A percentile compares a stretch with the other conserved stretches of the same genome.
These are phyloP conservation scores for Caenorhabditis remanei DNA, from an alignment of 1,140 invertebrate species.

Conservation along the genomic window DNA sequence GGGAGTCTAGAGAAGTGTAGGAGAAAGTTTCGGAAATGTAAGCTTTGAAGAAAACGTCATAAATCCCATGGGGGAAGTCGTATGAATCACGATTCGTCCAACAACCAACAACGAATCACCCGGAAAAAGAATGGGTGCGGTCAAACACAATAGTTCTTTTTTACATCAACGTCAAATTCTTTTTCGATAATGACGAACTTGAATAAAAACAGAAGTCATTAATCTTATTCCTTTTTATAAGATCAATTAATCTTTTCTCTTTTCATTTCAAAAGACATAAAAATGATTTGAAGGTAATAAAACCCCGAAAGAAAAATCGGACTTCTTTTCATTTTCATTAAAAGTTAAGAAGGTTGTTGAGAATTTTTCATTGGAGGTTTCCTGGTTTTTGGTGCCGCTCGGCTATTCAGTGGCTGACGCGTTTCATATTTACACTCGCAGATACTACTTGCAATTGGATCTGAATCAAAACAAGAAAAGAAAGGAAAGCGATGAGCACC, in stretches of 20 bases:
- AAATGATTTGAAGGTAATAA: too few species aligned
- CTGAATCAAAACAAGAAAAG: not conserved
- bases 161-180: not conserved
- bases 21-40: not conserved
- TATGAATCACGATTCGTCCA: slow-evolving; percentile 30
- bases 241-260: not conserved
- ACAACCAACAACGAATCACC: slow-evolving; percentile 13
- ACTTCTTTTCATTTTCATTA: too few species aligned
- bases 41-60: not conserved
- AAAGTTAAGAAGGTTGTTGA: too few species aligned
- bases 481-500: too few species aligned
- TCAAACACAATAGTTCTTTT: slow-evolving; percentile 28
- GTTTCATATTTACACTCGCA: not conserved
- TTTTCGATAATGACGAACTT: not conserved
- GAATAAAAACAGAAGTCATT: not conserved
- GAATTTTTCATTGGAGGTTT: too few species aligned
- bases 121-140: slow-evolving; percentile 22
- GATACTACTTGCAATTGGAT: not conserved
- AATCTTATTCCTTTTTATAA: not conserved
- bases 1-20: not conserved
- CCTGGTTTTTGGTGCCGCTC: not conserved
- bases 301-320: too few species aligned
- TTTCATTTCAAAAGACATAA: not conserved
- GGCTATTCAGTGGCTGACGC: not conserved
- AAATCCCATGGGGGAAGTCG: not conserved